These are phyloP conservation scores for Bos indicus DNA, from an alignment of 2,113 vertebrate genomes.

Conservation along the genomic window DNA sequence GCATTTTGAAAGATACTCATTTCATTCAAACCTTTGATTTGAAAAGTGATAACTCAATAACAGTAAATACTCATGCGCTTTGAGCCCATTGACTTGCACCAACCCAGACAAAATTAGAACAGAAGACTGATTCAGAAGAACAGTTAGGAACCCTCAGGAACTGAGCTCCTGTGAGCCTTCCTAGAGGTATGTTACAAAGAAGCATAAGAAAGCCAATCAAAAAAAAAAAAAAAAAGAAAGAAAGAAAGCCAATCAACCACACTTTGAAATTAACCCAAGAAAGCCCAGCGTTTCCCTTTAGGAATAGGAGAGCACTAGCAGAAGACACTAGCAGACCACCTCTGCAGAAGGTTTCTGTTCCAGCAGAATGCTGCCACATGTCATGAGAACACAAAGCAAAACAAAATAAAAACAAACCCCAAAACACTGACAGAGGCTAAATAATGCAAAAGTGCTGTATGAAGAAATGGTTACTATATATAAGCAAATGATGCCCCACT, in stretches of 20 bases:
- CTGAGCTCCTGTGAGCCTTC: not conserved
- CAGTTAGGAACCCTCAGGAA: not conserved
- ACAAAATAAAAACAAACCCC: not conserved
- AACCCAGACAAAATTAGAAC: not conserved
- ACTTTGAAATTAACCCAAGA: not conserved
- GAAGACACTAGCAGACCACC: not conserved
- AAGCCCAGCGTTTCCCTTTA: rapidly evolving
- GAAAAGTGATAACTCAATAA: not conserved
- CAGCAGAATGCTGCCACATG: not conserved
- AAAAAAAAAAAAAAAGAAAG: too few species aligned
- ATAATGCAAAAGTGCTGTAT: rapidly evolving
- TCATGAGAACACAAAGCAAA: not conserved
- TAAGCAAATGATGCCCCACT: not conserved
- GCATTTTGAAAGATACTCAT: not conserved
- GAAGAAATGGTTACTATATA: not conserved
- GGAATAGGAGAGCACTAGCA: not conserved
- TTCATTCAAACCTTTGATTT: constrained; percentile 17
- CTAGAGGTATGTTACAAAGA: not conserved
- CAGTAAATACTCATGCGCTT: not conserved
- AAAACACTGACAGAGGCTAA: not conserved
- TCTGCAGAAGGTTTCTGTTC: not conserved
- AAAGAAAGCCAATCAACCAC: not conserved
- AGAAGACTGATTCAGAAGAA: not conserved
- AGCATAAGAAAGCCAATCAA: not conserved
- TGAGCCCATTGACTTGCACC: not conserved